Percentiles rank a stretch among this genome's conserved stretches.
Evolutionary conservation across 2,113 vertebrate genomes (phyloP).

Genomic region (Carollia perspicillata): DNA sequence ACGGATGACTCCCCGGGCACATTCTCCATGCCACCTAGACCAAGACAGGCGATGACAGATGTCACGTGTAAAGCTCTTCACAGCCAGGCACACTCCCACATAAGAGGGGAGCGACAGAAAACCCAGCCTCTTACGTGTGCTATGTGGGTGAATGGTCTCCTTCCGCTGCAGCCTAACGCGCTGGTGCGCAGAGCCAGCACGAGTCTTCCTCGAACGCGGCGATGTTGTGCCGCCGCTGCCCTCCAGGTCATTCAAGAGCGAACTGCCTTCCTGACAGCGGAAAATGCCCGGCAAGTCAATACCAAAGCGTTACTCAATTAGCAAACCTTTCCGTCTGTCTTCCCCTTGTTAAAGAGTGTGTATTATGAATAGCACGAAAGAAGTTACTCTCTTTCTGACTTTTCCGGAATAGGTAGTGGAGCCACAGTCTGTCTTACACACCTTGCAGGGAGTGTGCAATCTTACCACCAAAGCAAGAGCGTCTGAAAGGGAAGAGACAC

Average conservation of each 20-base stretch:
- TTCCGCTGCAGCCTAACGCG: background rate
- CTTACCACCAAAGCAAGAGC: background rate
- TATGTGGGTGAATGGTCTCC: background rate
- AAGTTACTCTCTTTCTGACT: background rate
- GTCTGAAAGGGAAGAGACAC: background rate
- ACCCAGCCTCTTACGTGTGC: background rate
- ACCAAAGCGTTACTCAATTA: background rate
- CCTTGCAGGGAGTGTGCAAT: background rate
- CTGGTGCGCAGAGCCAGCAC: background rate
- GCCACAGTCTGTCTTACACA: background rate
- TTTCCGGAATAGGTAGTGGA: background rate
- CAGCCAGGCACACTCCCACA: background rate
- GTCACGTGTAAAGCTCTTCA: constrained; percentile 26
- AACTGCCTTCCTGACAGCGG: background rate
- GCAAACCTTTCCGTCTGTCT: background rate
- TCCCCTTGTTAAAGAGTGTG: background rate
- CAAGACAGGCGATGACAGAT: constrained; percentile 11
- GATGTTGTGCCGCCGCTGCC: background rate
- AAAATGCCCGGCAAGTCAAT: background rate
- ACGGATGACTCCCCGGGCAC: background rate
- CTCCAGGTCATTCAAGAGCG: background rate
- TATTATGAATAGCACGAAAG: background rate
- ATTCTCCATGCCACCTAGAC: background rate
- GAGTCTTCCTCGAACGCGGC: background rate
- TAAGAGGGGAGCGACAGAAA: background rate